Conservation (phyloP, 1,140 invertebrate genomes). For the Chymomyza costata region DNA sequence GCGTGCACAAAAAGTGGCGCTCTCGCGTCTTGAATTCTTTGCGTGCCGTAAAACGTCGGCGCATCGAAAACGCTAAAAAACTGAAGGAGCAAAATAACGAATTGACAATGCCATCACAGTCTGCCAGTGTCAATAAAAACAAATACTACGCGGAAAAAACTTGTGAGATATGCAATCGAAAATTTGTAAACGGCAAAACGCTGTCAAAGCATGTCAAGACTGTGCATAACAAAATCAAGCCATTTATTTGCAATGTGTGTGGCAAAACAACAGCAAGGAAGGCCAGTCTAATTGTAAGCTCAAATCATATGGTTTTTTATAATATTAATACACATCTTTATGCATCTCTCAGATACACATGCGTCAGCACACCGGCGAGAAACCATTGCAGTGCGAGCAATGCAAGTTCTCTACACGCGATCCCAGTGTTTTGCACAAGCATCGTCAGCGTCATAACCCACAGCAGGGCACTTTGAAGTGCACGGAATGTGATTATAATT, state of each 20-base stretch:
- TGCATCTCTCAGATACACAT: constrained; percentile 80
- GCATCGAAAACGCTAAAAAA: constrained; percentile 33
- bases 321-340: neutral
- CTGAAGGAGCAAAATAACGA: constrained; percentile 1
- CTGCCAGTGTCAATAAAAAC: constrained; percentile 37
- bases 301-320: neutral
- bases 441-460: constrained; percentile 54
- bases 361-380: constrained; percentile 83
- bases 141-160: constrained; percentile 81
- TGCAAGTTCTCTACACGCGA: constrained; percentile 70
- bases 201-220: constrained; percentile 85
- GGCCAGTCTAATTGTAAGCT: constrained; percentile 82
- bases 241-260: constrained; percentile 86
- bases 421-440: constrained; percentile 69
- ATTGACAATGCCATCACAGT: neutral
- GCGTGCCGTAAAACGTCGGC: constrained; percentile 37
- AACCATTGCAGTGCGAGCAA: constrained; percentile 57
- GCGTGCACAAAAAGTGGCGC: constrained; percentile 63
- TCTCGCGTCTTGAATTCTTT: constrained; percentile 46
- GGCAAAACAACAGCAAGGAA: constrained; percentile 83
- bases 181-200: constrained; percentile 85
- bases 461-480: constrained; percentile 38
- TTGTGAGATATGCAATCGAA: constrained; percentile 83
- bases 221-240: constrained; percentile 86
- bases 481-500: constrained; percentile 41